A percentile compares a stretch with the other conserved stretches of the same genome.
Evolutionary conservation across 2,888 invertebrate species (phyloP).

Genomic region (Schrankia costaestrigalis): DNA sequence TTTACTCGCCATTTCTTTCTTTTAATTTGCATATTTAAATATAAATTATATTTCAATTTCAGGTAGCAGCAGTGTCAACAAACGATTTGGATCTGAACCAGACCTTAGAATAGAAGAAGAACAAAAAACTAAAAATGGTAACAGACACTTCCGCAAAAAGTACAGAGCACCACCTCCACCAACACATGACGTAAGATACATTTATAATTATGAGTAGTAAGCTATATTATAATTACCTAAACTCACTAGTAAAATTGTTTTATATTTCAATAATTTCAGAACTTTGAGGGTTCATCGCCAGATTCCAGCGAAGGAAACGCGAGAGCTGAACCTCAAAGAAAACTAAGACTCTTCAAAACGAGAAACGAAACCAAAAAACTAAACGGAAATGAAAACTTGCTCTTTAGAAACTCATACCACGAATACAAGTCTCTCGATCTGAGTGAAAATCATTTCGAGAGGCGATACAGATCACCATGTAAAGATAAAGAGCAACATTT

Average conservation of each 20-base stretch:
- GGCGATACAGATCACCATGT: constrained; percentile 68
- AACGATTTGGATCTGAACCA: constrained; percentile 87
- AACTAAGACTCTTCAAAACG: constrained; percentile 86
- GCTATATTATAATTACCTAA: background rate
- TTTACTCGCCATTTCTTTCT: too few species aligned
- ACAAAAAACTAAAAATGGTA: constrained; percentile 56
- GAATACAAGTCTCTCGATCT: constrained; percentile 67
- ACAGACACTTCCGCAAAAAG: constrained; percentile 85
- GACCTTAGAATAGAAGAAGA: constrained; percentile 81
- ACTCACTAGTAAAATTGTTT: background rate
- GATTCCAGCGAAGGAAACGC: constrained; percentile 80
- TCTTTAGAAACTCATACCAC: constrained; percentile 53
- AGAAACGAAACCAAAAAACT: constrained; percentile 85
- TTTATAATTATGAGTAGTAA: background rate
- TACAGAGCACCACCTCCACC: constrained; percentile 87
- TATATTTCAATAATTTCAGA: constrained; percentile 35
- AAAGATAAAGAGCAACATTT: constrained; percentile 70
- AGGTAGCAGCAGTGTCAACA: constrained; percentile 61
- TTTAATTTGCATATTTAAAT: background rate
- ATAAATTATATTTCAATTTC: constrained; percentile 22
- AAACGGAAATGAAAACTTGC: constrained; percentile 58
- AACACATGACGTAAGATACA: constrained; percentile 64
- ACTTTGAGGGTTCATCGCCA: constrained; percentile 79
- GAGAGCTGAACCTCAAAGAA: constrained; percentile 74
- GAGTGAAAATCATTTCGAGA: constrained; percentile 62